phyloP scores from a whole-genome alignment of 2,113 vertebrate species.

The Poecile atricapillus region DNA sequence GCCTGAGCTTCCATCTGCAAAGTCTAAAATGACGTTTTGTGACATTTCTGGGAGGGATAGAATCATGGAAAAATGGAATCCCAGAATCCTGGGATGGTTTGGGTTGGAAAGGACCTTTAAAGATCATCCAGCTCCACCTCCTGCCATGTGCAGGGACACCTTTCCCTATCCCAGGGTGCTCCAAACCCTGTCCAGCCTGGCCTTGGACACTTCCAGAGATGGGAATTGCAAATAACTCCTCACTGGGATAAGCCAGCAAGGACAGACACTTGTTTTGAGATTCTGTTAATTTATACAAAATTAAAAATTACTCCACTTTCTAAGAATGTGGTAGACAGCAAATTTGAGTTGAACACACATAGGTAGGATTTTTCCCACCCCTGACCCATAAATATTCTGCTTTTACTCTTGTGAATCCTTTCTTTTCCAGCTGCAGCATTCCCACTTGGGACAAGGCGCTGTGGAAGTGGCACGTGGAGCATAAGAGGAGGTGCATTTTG shows the following conservation, averaged over 20 bases:
- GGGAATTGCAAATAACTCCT: not conserved
- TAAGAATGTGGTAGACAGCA: not conserved
- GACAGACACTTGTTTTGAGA: not conserved
- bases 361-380: not conserved
- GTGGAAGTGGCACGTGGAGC: not conserved
- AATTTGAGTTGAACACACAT: not conserved
- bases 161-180: rapidly evolving
- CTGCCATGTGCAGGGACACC: not conserved
- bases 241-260: not conserved
- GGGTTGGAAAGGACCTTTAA: not conserved
- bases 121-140: rapidly evolving
- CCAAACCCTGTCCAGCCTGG: not conserved
- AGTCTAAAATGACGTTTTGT: not conserved
- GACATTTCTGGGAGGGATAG: rapidly evolving
- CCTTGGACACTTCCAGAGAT: rapidly evolving
- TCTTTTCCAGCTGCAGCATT: not conserved
- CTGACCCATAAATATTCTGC: not conserved
- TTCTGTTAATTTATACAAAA: not conserved
- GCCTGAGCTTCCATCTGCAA: rapidly evolving
- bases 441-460: rapidly evolving
- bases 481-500: not conserved
- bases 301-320: not conserved
- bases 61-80: not conserved
- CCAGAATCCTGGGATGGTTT: not conserved
- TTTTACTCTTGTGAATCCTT: not conserved